These are phyloP conservation scores for Phenganax marumi DNA, from an alignment of 92 coral and sea anemone genomes.

Conservation along the genomic window DNA sequence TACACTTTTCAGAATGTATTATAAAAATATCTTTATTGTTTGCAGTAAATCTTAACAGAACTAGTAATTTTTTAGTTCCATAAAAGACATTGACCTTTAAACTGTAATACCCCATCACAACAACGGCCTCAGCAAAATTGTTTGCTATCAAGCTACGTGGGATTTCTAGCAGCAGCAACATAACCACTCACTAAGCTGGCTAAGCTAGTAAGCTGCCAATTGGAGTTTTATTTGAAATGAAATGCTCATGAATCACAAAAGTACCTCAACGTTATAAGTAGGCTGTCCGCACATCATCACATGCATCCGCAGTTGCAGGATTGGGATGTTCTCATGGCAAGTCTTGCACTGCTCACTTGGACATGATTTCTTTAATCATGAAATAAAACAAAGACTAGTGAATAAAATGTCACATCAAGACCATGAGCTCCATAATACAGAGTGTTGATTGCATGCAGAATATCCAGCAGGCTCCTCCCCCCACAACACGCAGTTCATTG, in stretches of 20 bases:
- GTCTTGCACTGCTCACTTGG: conserved; percentile 29
- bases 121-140: too few relatives aligned
- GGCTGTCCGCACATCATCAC: not conserved
- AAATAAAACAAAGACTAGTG: not conserved
- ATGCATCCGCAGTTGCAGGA: conserved; percentile 21
- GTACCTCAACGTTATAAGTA: not conserved
- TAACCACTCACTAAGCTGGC: too few relatives aligned
- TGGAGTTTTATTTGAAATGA: not conserved
- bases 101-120: too few relatives aligned
- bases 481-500: not conserved
- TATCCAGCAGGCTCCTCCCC: too few relatives aligned
- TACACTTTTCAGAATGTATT: too few relatives aligned
- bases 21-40: too few relatives aligned
- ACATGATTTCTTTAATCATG: conserved; percentile 6
- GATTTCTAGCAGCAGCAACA: too few relatives aligned
- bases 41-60: too few relatives aligned
- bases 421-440: not conserved
- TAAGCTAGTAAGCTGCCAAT: not conserved
- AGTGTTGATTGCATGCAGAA: too few relatives aligned
- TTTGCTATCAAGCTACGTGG: too few relatives aligned
- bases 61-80: too few relatives aligned
- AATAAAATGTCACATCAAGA: not conserved
- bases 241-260: not conserved
- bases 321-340: conserved; percentile 20
- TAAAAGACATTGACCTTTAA: too few relatives aligned